Conservation (phyloP, 2,888 invertebrate species). For the Tholera decimalis region DNA sequence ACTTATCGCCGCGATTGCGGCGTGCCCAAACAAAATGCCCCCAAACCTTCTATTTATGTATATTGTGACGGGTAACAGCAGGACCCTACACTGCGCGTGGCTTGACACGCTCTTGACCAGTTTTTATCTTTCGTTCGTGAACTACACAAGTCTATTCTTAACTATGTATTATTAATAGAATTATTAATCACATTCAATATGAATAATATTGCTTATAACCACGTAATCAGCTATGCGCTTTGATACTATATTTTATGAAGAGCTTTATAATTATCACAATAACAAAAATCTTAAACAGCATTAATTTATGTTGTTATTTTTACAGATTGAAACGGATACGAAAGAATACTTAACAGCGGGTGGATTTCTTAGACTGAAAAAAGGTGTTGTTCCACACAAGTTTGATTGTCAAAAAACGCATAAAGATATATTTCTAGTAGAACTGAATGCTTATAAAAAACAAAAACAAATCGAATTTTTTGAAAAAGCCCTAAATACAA, state of each 20-base stretch:
- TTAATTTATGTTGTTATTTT: constrained; percentile 3
- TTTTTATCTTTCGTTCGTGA: no score
- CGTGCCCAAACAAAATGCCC: no score
- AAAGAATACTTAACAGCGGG: constrained; percentile 13
- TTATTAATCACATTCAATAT: no score
- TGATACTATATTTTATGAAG: background rate
- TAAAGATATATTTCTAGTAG: constrained; percentile 14
- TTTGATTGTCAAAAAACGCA: constrained; percentile 33
- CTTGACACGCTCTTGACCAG: no score
- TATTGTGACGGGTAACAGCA: no score
- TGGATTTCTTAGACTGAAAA: constrained; percentile 14
- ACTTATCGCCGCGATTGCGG: no score
- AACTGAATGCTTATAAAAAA: constrained; percentile 33
- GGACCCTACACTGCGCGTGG: no score
- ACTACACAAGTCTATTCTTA: no score
- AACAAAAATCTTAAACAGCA: background rate
- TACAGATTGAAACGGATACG: constrained; percentile 27
- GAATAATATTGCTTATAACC: no score
- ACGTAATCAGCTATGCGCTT: no score
- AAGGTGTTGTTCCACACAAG: constrained; percentile 41
- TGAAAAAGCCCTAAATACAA: constrained; percentile 22
- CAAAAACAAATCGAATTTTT: constrained; percentile 20
- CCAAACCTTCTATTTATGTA: no score
- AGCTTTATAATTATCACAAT: background rate
- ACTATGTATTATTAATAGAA: no score